Base-by-base conservation (phyloP, 2,888 invertebrate species). In the Erebia ligea region DNA sequence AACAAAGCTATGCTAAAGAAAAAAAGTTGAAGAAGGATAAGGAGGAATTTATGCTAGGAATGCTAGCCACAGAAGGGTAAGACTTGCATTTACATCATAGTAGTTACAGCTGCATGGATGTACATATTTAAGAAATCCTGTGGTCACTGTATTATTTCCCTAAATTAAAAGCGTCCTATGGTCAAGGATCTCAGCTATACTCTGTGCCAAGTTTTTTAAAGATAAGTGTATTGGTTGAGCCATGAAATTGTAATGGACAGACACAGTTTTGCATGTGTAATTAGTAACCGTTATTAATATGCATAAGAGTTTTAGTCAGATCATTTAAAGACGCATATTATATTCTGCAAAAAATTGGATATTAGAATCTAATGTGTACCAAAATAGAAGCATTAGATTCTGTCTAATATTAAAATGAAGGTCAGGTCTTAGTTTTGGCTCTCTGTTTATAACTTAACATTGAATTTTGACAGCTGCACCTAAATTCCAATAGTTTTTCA, bases 1-100 rank as follows among this genome's bases (percentile, higher is more conserved):
- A 96, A 84, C 96, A 97, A 78, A 97, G 97, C 78, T 98, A 98
- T 89, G 96, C 96, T 21, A 97, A 97, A 84, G 97, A 97, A 83
- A 95, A 95, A 73, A 95, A 95, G 83, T 82, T 97, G 70, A 95
- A 95, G 78, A 95, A 95, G 82, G 95, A 95, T 75, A 95, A 95
- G 79, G 94, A 95, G 50, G 94, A 96, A 75, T 88, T 92, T 72
- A 94, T 96, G 85, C 88, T 96, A 74, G 95, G 95, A 64, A 94
- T 96, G 83, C 86, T 96, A 77, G 92, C 95, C 50, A 94, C 95
- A 79, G 96, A 96, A 87, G 95, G 95, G 95, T 95, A 85, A 92
- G 93, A 42, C 2, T 59, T 67, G 15, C 15, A 21, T 45, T 62
- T 62, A 48, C 9, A 59, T n/a, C 9, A 10, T 19, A 6, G 9